Evolutionary conservation across 2,113 vertebrate genomes (phyloP).

Genomic region (Salvator merianae): DNA sequence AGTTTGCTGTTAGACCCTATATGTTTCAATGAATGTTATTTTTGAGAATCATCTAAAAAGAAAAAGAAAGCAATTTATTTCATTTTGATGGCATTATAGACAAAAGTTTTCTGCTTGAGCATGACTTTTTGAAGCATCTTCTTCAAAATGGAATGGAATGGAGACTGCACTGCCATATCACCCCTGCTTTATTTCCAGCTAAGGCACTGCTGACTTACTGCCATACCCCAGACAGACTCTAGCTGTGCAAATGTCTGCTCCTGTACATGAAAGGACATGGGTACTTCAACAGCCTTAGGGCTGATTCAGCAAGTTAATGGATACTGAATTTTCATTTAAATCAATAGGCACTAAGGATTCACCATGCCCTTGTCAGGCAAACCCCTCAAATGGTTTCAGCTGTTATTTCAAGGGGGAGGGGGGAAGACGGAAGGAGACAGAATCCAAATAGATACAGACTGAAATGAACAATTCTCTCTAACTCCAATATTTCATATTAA

Average conservation of each 20-base stretch:
- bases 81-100: too few relatives aligned
- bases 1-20: not conserved
- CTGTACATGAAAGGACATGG: not conserved
- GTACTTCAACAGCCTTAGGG: not conserved
- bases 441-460: conserved; percentile 10
- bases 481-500: conserved; percentile 23
- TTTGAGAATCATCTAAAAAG: not conserved
- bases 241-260: not conserved
- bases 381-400: conserved; percentile 1
- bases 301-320: conserved; percentile 8
- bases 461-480: conserved; percentile 18
- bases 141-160: not conserved
- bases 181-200: not conserved
- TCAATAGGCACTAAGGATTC: not conserved
- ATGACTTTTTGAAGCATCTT: not conserved
- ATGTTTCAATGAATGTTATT: not conserved
- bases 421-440: not conserved
- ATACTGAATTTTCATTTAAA: not conserved
- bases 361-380: not conserved
- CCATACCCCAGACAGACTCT: not conserved
- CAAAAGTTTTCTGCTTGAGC: too few relatives aligned
- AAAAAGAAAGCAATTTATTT: too few relatives aligned
- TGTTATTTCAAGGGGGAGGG: conserved; percentile 13
- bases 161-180: not conserved
- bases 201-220: not conserved